These are phyloP conservation scores for Naso thynnoides DNA, from an alignment of 2,797 vertebrate genomes.

Conservation along the genomic window DNA sequence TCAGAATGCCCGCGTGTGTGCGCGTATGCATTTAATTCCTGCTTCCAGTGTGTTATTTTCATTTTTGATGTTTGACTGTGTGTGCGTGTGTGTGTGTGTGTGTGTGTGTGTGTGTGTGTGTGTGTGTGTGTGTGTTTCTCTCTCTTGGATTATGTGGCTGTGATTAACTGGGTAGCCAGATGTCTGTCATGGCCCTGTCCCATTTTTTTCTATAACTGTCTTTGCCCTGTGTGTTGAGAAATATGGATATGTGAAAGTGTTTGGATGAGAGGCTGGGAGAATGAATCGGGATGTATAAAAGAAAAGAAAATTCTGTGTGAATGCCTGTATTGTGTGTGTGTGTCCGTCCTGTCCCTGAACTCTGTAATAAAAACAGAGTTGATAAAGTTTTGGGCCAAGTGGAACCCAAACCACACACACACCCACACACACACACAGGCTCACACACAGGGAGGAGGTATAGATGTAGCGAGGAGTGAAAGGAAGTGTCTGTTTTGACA, in stretches of 20 bases:
- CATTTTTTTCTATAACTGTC: neutral
- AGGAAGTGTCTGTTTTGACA: constrained; percentile 40
- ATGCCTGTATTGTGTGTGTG: constrained; percentile 13
- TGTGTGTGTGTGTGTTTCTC: constrained; percentile 2
- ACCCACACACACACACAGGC: constrained; percentile 10
- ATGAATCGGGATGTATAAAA: constrained; percentile 20
- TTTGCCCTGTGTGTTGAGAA: neutral
- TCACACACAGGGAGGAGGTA: constrained; percentile 17
- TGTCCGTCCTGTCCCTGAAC: constrained; percentile 54
- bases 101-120: neutral
- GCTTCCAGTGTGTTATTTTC: no score
- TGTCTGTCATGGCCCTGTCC: constrained; percentile 42
- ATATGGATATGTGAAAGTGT: constrained; percentile 42
- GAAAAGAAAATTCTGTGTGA: constrained; percentile 20
- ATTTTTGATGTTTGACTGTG: no score
- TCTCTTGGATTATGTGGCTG: constrained; percentile 48
- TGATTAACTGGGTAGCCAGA: constrained; percentile 60
- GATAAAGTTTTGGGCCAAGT: constrained; percentile 37
- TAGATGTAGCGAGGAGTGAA: constrained; percentile 21
- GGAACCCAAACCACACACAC: constrained; percentile 21
- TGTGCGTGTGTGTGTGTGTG: constrained; percentile 13
- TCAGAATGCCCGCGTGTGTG: no score
- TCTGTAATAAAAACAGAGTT: constrained; percentile 43
- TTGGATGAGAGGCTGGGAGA: constrained; percentile 26
- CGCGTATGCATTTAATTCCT: no score